Percentiles rank a stretch among this genome's conserved stretches.
Conservation (phyloP, 2,113 vertebrate genomes). For the Regulus satrapa region DNA sequence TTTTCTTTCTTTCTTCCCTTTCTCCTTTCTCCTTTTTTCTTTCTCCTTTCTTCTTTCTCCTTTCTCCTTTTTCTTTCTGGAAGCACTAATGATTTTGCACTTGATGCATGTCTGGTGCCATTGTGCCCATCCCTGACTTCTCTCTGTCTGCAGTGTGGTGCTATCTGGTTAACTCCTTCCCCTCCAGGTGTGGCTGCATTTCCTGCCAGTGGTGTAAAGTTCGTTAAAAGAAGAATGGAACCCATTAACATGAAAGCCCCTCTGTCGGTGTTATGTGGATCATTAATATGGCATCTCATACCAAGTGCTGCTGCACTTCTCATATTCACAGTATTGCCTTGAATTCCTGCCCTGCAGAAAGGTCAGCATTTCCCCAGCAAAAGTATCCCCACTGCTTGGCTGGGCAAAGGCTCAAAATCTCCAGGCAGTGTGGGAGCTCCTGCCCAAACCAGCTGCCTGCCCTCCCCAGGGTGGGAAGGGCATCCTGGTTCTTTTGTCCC, state of each 20-base stretch:
- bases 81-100: neutral
- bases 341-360: neutral
- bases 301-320: neutral
- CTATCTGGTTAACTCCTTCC: neutral
- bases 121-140: neutral
- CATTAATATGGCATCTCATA: neutral
- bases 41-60: too few species aligned
- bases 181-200: neutral
- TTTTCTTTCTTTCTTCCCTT: too few species aligned
- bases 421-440: neutral
- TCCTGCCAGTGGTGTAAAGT: neutral
- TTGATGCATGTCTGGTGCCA: neutral
- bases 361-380: neutral
- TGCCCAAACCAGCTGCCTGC: neutral
- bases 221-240: neutral
- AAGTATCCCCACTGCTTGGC: neutral
- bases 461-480: neutral
- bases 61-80: neutral
- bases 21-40: too few species aligned
- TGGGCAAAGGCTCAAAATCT: neutral
- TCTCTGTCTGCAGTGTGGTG: neutral
- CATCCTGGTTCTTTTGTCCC: neutral
- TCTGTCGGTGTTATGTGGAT: neutral
- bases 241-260: neutral
- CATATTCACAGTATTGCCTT: neutral